Conservation (phyloP, 2,113 vertebrate species). For the Gulo gulo region DNA sequence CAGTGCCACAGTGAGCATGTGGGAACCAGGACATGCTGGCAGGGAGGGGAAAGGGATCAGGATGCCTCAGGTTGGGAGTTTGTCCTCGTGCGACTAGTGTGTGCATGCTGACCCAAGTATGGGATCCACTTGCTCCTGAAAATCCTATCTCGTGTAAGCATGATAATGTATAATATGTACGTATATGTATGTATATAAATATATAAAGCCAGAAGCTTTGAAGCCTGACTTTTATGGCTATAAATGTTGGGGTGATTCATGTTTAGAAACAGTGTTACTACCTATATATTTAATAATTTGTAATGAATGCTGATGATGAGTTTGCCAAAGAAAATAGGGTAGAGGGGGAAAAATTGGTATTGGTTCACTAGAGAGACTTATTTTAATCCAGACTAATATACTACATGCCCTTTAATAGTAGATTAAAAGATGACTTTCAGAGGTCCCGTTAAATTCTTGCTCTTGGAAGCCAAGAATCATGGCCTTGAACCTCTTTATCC, state of each 20-base stretch:
- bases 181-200: neutral
- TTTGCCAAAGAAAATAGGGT: neutral
- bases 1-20: neutral
- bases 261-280: neutral
- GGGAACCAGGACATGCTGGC: neutral
- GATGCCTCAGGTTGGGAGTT: neutral
- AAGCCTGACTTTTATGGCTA: neutral
- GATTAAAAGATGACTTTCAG: neutral
- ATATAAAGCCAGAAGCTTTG: neutral
- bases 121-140: neutral
- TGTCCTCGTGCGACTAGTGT: neutral
- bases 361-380: neutral
- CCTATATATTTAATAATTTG: neutral
- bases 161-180: neutral
- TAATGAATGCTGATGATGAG: neutral
- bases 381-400: neutral
- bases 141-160: neutral
- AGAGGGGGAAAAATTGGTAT: neutral
- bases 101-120: neutral
- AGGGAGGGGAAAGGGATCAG: neutral
- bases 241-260: neutral
- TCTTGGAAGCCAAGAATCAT: neutral
- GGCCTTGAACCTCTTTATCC: neutral
- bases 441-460: neutral
- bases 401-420: neutral